Evolutionary conservation across 2,113 vertebrate species (phyloP).

Genomic region (Bos javanicus): DNA sequence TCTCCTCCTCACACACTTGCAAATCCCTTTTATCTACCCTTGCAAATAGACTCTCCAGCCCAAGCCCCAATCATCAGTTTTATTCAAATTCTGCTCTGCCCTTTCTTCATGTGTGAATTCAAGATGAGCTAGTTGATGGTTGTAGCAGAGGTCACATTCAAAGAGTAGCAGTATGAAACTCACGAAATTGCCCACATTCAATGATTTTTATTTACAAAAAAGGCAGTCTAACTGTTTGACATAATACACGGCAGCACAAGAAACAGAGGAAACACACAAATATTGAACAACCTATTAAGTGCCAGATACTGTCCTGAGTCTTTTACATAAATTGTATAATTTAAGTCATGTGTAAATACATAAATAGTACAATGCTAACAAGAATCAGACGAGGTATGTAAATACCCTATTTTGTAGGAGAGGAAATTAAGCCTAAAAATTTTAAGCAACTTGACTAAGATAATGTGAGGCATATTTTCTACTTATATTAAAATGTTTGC

Average conservation of each 20-base stretch:
- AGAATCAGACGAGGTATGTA: neutral
- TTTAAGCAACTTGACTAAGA: neutral
- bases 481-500: neutral
- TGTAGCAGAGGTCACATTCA: neutral
- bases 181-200: neutral
- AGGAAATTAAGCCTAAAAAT: neutral
- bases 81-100: constrained; percentile 36
- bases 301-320: neutral
- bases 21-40: constrained; percentile 33
- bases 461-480: neutral
- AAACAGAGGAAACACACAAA: neutral
- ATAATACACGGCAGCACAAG: neutral
- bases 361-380: neutral
- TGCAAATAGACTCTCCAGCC: constrained; percentile 33
- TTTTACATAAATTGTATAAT: neutral
- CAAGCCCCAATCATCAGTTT: constrained; percentile 10
- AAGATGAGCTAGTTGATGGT: neutral
- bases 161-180: neutral
- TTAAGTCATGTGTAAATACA: neutral
- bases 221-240: neutral
- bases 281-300: neutral
- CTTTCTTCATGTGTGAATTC: neutral
- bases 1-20: neutral
- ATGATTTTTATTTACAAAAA: neutral
- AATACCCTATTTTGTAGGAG: neutral